A percentile compares a stretch with the other conserved stretches of the same genome.
phyloP scores from a whole-genome alignment of 2,113 vertebrate genomes.

The Cochlearius cochlearius region DNA sequence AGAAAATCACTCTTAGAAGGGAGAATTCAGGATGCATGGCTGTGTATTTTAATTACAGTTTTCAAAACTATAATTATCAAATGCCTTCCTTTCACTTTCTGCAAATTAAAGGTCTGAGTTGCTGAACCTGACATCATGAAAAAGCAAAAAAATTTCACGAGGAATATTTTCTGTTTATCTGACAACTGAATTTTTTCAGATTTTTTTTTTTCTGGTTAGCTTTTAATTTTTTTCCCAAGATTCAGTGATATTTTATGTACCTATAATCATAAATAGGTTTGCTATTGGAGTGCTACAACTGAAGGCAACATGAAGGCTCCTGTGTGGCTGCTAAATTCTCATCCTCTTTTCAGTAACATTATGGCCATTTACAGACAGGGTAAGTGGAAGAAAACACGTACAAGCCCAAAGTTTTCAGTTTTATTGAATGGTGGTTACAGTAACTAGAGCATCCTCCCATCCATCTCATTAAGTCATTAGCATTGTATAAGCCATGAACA shows the following conservation, averaged over 20 bases:
- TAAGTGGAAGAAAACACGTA: background rate
- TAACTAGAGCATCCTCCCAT: background rate
- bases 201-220: background rate
- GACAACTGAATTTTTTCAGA: background rate
- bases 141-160: background rate
- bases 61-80: conserved; percentile 1
- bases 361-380: background rate
- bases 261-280: background rate
- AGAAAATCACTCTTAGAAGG: background rate
- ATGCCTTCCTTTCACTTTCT: background rate
- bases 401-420: background rate
- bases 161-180: background rate
- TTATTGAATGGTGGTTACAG: background rate
- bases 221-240: background rate
- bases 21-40: background rate
- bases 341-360: background rate
- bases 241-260: background rate
- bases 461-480: background rate
- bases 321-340: background rate
- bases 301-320: background rate
- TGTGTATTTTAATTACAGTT: conserved; percentile 4
- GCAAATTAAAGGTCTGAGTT: background rate
- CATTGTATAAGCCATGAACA: background rate
- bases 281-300: background rate
- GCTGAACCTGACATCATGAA: background rate